These are phyloP conservation scores for Astreopora myriophthalma DNA, from an alignment of 64 coral and sea anemone genomes.

Conservation along the genomic window DNA sequence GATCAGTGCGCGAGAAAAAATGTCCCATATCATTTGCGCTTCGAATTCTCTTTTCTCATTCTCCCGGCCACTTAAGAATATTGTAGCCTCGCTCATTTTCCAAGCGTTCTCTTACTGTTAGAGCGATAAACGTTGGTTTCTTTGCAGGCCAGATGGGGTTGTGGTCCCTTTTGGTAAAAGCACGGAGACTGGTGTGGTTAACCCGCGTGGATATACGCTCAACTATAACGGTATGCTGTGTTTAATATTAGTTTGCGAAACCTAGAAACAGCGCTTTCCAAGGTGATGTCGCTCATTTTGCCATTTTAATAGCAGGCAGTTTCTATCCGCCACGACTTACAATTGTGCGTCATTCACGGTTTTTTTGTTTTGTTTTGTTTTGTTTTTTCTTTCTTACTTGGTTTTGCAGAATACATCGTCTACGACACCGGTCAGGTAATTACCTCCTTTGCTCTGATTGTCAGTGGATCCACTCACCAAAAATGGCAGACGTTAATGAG, in stretches of 20 bases:
- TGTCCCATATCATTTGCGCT: no score
- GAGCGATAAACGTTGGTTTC: neutral
- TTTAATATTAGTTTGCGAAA: neutral
- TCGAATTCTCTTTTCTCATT: no score
- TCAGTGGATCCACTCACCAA: no score
- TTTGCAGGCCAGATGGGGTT: conserved; percentile 75
- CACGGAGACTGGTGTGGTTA: conserved; percentile 69
- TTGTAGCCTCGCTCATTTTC: no score
- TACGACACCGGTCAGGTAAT: conserved; percentile 89
- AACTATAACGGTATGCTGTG: conserved; percentile 85
- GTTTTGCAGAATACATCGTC: conserved; percentile 90
- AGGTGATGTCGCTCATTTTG: neutral
- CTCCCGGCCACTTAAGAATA: no score
- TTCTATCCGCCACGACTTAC: no score
- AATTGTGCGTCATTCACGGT: neutral
- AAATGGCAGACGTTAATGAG: no score
- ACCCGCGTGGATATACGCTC: conserved; percentile 94
- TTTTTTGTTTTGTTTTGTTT: neutral
- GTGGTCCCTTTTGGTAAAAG: conserved; percentile 82
- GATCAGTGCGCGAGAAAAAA: no score
- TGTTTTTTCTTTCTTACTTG: neutral
- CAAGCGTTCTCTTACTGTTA: neutral
- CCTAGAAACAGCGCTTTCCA: no score
- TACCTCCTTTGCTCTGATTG: neutral
- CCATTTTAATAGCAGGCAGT: neutral